These are phyloP conservation scores for Myotis myotis DNA, from an alignment of 2,797 vertebrate genomes.

Conservation along the genomic window DNA sequence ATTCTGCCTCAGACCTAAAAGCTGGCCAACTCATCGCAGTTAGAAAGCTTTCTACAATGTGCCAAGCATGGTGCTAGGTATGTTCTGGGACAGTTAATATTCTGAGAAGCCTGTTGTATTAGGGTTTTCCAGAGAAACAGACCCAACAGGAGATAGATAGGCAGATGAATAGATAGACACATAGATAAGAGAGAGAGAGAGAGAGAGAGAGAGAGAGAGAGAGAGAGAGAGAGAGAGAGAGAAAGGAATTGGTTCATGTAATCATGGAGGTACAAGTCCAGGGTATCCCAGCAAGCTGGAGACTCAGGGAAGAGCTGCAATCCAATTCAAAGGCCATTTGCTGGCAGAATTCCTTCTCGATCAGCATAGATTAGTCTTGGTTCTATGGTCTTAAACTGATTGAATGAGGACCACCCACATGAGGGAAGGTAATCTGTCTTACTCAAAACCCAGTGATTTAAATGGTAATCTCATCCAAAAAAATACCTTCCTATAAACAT, in stretches of 20 bases:
- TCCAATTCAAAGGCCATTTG: not conserved
- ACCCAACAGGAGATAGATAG: not conserved
- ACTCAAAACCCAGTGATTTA: not conserved
- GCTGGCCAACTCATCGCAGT: not conserved
- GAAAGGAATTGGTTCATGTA: not conserved
- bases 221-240: not conserved
- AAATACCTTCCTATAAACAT: not conserved
- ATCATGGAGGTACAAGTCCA: not conserved
- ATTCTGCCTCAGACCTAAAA: not conserved
- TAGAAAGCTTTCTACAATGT: not conserved
- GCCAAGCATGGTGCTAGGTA: not conserved
- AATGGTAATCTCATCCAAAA: not conserved
- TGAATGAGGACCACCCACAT: not conserved
- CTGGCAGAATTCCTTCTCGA: not conserved
- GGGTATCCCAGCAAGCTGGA: not conserved
- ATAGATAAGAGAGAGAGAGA: not conserved
- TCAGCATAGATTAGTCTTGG: not conserved
- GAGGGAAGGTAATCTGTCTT: not conserved
- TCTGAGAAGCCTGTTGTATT: not conserved
- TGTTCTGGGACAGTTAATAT: not conserved
- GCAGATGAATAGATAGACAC: not conserved
- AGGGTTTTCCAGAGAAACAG: not conserved
- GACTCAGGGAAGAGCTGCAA: not conserved
- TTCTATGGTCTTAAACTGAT: not conserved
- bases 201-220: not conserved